Percentiles rank a stretch among this genome's conserved stretches.
Conservation (phyloP, 2,888 invertebrate species). For the Willowsia nigromaculata region DNA sequence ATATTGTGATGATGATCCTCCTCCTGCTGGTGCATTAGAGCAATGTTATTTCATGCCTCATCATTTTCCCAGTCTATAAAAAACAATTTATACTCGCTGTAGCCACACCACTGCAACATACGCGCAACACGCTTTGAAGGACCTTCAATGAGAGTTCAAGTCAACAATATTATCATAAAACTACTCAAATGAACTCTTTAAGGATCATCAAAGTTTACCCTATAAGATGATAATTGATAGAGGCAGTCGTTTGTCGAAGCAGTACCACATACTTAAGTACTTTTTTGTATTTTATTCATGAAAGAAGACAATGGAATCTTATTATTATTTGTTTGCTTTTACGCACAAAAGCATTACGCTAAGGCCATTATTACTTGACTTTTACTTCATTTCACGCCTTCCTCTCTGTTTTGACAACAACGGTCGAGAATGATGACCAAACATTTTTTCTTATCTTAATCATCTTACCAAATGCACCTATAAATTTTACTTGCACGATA, state of each 20-base stretch:
- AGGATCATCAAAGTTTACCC: constrained; percentile 26
- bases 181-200: constrained; percentile 47
- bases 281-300: constrained; percentile 11
- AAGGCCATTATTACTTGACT: constrained; percentile 36
- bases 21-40: not conserved
- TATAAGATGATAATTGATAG: constrained; percentile 52
- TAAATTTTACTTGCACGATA: constrained; percentile 54
- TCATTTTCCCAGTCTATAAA: constrained; percentile 36
- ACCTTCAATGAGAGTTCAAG: constrained; percentile 52
- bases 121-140: constrained; percentile 42
- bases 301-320: constrained; percentile 57
- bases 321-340: constrained; percentile 47
- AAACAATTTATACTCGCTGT: constrained; percentile 24
- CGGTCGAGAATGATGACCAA: constrained; percentile 47
- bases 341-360: constrained; percentile 40
- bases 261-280: not conserved
- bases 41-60: constrained; percentile 43
- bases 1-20: not conserved
- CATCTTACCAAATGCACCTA: constrained; percentile 47
- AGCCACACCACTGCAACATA: constrained; percentile 22
- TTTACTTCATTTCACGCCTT: constrained; percentile 45
- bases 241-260: constrained; percentile 32
- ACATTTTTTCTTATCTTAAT: constrained; percentile 48
- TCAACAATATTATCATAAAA: constrained; percentile 49
- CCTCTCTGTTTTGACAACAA: constrained; percentile 52